Evolutionary conservation across 2,113 vertebrate species (phyloP), one percentile per base, ranked within the genome.

Genomic region (Polypterus senegalus): DNA sequence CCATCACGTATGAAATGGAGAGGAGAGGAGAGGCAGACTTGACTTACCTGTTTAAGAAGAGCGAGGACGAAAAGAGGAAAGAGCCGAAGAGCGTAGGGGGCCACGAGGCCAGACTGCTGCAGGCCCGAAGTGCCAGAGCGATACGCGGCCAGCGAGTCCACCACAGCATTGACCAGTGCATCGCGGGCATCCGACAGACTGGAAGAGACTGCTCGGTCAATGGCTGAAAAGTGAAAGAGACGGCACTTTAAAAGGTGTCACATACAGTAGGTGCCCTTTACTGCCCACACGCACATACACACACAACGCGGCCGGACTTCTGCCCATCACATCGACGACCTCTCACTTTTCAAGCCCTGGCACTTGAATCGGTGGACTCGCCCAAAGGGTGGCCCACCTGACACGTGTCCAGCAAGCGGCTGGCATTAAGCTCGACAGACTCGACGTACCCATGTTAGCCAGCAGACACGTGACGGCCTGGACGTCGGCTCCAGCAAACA

Each of bases 361-460:
- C 27, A 27, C 27, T 27, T 27, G 27, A 27, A 27, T 27, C 27
- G 27, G 27, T 2, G 27, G 27, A 27, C 27, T 27, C 27, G 27
- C 27, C 27, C 27, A 27, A 27, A 27, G 27, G 27, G 27, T 27
- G 27, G 27, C 27, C 27, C 27, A 27, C 27, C 27, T 27, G 27
- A 27, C 27, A 27, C 27, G 27, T 27, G 27, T 27, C 27, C 27
- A 27, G 27, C 27, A 27, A 27, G 27, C 27, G 27, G 27, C 27
- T 27, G 27, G 27, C 27, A 27, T 27, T 27, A 27, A 27, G 27
- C 27, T 27, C 27, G 27, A 27, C 27, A 27, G 27, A 27, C 27
- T 58, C 1, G 49, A 83, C 84, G 83, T 63, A 98, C 96, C 96
- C 96, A 99, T 99, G 70, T 94, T 97, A 62, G 96, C 96, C 2